These are phyloP conservation scores for Spinus olivaceus DNA, from an alignment of 2,797 vertebrate species.

Conservation along the genomic window DNA sequence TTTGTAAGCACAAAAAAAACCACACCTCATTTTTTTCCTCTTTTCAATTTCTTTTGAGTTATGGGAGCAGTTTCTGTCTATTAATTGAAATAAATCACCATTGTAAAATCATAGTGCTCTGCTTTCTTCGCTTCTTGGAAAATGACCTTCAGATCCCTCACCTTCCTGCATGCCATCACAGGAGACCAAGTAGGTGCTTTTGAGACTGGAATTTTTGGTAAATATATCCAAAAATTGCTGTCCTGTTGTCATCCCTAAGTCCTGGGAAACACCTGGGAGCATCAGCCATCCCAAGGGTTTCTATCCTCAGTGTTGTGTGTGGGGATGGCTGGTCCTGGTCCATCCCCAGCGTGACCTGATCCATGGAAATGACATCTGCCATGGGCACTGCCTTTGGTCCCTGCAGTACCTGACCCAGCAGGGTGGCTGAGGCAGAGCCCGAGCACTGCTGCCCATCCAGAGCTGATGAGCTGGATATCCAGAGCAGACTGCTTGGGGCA, in stretches of 20 bases:
- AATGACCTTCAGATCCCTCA: not conserved
- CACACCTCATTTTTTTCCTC: not conserved
- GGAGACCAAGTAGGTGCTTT: not conserved
- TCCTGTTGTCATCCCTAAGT: not conserved
- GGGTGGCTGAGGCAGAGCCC: not conserved
- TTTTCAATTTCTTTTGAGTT: conserved; percentile 29
- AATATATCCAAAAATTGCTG: not conserved
- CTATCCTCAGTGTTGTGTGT: accelerated
- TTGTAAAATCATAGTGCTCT: not conserved
- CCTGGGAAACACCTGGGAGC: not conserved
- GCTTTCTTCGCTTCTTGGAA: conserved; percentile 5
- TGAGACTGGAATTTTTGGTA: conserved; percentile 19
- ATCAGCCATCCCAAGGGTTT: accelerated
- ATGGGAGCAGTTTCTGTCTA: not conserved
- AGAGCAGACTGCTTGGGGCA: not conserved
- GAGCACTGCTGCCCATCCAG: not conserved
- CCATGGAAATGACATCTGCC: not conserved
- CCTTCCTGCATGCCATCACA: not conserved
- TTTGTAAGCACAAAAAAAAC: not conserved
- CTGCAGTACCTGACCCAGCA: accelerated
- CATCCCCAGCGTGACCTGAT: accelerated
- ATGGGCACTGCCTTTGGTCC: accelerated
- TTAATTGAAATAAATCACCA: not conserved
- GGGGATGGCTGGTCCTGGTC: not conserved
- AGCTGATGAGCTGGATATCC: accelerated